These are phyloP conservation scores for Kuschelorhynchus macadamiae DNA, from an alignment of 2,888 invertebrate species.

Conservation along the genomic window DNA sequence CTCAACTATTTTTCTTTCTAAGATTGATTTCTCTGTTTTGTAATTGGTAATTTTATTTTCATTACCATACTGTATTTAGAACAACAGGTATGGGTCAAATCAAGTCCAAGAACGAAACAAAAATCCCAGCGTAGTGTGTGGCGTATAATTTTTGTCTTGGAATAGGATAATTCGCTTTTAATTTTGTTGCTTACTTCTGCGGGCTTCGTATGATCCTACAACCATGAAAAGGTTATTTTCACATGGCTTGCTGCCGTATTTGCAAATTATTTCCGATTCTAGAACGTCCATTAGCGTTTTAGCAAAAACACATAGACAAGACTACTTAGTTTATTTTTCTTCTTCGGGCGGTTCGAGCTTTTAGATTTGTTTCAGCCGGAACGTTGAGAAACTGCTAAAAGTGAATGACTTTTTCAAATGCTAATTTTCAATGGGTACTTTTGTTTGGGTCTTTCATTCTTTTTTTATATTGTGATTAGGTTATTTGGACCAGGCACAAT, in stretches of 20 bases:
- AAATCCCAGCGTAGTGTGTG: slow-evolving; percentile 5
- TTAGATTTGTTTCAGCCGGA: neutral
- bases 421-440: too few species aligned
- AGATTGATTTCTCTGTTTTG: too few species aligned
- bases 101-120: neutral
- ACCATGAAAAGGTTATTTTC: slow-evolving; percentile 36
- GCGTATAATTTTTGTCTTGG: slow-evolving; percentile 16
- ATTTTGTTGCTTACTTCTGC: slow-evolving; percentile 24
- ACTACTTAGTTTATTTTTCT: slow-evolving; percentile 16
- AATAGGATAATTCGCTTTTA: slow-evolving; percentile 40
- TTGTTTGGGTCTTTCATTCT: too few species aligned
- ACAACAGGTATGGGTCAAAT: too few species aligned
- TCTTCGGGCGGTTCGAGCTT: neutral
- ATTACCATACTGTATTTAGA: too few species aligned
- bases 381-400: slow-evolving; percentile 5
- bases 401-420: neutral
- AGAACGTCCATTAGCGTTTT: slow-evolving; percentile 20
- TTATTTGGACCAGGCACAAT: too few species aligned
- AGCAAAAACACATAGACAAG: slow-evolving; percentile 16
- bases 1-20: too few species aligned
- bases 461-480: too few species aligned
- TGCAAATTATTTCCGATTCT: slow-evolving; percentile 32
- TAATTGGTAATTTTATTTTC: too few species aligned
- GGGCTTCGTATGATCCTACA: slow-evolving; percentile 21
- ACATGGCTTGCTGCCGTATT: slow-evolving; percentile 29